Percentiles rank a stretch among this genome's conserved stretches.
Conservation (phyloP, 2,113 vertebrate species). For the Pleuronectes platessa region DNA sequence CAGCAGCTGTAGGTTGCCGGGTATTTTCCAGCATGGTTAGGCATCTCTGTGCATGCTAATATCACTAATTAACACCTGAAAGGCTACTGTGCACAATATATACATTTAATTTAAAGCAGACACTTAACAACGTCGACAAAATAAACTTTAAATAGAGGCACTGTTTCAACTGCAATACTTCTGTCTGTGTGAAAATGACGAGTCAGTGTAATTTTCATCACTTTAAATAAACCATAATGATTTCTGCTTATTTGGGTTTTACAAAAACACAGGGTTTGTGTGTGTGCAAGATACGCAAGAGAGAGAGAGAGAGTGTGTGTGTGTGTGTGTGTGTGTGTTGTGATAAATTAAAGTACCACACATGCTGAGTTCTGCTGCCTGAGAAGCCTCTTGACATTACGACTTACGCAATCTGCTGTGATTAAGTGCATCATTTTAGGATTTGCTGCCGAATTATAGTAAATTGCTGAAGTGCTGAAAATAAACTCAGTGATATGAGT, state of each 20-base stretch:
- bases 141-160: conserved; percentile 15
- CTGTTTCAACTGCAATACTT: conserved; percentile 20
- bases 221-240: neutral
- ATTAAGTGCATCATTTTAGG: conserved; percentile 12
- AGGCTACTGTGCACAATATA: conserved; percentile 10
- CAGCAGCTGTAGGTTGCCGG: conserved; percentile 21
- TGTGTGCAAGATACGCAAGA: neutral
- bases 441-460: neutral
- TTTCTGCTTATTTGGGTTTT: neutral
- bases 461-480: neutral
- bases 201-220: conserved; percentile 9
- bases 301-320: too few species aligned
- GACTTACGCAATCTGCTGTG: conserved; percentile 3
- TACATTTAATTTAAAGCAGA: conserved; percentile 8
- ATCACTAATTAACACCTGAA: conserved; percentile 38
- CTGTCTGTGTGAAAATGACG: conserved; percentile 19
- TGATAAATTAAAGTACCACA: conserved; percentile 25
- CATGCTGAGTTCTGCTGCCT: conserved; percentile 6
- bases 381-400: conserved; percentile 19
- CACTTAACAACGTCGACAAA: conserved; percentile 3
- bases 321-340: neutral
- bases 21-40: conserved; percentile 62
- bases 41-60: conserved; percentile 63
- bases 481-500: neutral
- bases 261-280: neutral